A percentile compares a stretch with the other conserved stretches of the same genome.
phyloP scores from a whole-genome alignment of 2,797 vertebrate species.

The Pogonophryne albipinna region DNA sequence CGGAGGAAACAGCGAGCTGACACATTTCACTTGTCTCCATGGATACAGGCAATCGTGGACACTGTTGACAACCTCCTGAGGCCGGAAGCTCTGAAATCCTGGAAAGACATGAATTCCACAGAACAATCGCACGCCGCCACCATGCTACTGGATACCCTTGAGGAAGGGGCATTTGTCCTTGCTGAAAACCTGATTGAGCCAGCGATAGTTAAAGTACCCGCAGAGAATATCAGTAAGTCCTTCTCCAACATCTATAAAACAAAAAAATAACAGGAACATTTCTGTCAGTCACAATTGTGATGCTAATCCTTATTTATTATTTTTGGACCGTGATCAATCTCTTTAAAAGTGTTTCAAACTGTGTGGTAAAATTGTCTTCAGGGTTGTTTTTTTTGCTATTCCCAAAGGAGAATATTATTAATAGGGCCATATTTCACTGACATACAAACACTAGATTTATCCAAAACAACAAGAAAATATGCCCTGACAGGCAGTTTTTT shows the following conservation, averaged over 20 bases:
- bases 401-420: slow-evolving; percentile 19
- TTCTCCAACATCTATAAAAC: slow-evolving; percentile 30
- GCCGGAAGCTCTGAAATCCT: slow-evolving; percentile 96
- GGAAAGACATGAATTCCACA: slow-evolving; percentile 98
- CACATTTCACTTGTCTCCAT: slow-evolving; percentile 85
- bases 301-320: slow-evolving; percentile 29
- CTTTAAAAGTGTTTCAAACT: slow-evolving; percentile 41
- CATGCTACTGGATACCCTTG: slow-evolving; percentile 96
- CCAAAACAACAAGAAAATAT: slow-evolving; percentile 31
- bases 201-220: slow-evolving; percentile 95
- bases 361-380: slow-evolving; percentile 30
- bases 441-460: slow-evolving; percentile 47
- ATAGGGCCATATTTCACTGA: slow-evolving; percentile 30
- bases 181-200: slow-evolving; percentile 98
- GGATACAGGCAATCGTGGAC: slow-evolving; percentile 97
- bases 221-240: slow-evolving; percentile 96
- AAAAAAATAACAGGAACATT: slow-evolving; percentile 21
- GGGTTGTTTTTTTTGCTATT: slow-evolving; percentile 21
- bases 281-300: slow-evolving; percentile 39
- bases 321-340: slow-evolving; percentile 1
- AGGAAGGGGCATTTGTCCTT: slow-evolving; percentile 98
- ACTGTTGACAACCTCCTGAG: slow-evolving; percentile 99
- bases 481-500: slow-evolving; percentile 65
- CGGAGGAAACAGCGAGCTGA: slow-evolving; percentile 65
- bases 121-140: slow-evolving; percentile 97